These are phyloP conservation scores for Heliothis peltigera DNA, from an alignment of 2,888 invertebrate species.

Conservation along the genomic window DNA sequence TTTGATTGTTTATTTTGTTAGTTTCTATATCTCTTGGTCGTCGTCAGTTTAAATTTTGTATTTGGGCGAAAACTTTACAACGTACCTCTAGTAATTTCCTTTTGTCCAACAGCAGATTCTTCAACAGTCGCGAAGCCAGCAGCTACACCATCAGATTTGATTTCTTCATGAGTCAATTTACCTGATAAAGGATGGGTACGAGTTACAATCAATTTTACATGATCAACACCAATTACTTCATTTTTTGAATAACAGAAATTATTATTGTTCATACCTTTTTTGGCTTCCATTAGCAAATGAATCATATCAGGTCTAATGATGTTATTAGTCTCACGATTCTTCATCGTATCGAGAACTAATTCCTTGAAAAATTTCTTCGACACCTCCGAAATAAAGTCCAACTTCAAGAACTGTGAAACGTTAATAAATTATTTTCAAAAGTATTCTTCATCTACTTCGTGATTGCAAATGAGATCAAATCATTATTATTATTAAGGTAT, in stretches of 20 bases:
- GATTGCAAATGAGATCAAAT: neutral
- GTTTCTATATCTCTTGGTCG: too few relatives aligned
- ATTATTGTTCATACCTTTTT: conserved; percentile 72
- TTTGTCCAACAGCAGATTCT: conserved; percentile 78
- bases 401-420: conserved; percentile 60
- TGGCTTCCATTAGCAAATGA: conserved; percentile 69
- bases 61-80: too few relatives aligned
- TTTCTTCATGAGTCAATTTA: conserved; percentile 68
- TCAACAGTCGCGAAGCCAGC: conserved; percentile 82
- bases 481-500: too few relatives aligned
- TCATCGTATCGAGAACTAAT: conserved; percentile 79
- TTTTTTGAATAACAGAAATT: neutral
- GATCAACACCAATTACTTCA: neutral
- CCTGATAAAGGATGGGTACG: conserved; percentile 30
- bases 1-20: neutral
- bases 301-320: conserved; percentile 89
- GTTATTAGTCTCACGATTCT: conserved; percentile 73
- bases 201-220: neutral
- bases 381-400: conserved; percentile 60
- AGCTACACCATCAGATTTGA: conserved; percentile 63
- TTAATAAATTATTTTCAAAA: neutral
- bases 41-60: too few relatives aligned
- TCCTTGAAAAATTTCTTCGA: conserved; percentile 72
- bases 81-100: conserved; percentile 68
- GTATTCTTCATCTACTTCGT: neutral